phyloP scores from a whole-genome alignment of 2,113 vertebrate genomes.

The Peucedramus taeniatus region DNA sequence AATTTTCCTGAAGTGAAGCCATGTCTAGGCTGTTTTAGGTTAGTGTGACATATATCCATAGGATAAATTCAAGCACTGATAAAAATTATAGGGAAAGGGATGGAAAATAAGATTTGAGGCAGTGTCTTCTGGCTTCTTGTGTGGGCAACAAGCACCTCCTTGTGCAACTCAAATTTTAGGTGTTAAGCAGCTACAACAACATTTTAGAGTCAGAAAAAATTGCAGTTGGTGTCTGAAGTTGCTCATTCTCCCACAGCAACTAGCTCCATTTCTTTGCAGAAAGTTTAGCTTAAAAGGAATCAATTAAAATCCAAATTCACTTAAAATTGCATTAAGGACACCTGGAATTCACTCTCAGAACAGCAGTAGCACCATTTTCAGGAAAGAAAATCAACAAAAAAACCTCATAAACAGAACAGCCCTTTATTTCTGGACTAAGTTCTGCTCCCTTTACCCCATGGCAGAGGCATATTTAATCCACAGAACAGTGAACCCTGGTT shows the following conservation, averaged over 20 bases:
- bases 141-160: not conserved
- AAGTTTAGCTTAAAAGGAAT: not conserved
- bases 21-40: not conserved
- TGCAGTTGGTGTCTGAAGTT: not conserved
- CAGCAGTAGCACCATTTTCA: accelerated
- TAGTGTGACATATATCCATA: accelerated
- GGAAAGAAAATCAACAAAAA: not conserved
- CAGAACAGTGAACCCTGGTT: not conserved
- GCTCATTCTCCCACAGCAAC: not conserved
- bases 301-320: not conserved
- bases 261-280: not conserved
- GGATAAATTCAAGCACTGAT: not conserved
- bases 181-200: not conserved
- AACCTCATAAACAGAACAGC: accelerated
- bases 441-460: not conserved
- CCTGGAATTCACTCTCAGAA: not conserved
- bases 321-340: not conserved
- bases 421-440: not conserved
- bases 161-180: not conserved
- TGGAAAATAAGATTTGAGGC: not conserved
- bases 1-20: not conserved
- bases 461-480: too few relatives aligned
- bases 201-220: not conserved
- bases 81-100: not conserved
- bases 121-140: not conserved